These are phyloP conservation scores for Mimas tiliae DNA, from an alignment of 2,888 invertebrate genomes.

Conservation along the genomic window DNA sequence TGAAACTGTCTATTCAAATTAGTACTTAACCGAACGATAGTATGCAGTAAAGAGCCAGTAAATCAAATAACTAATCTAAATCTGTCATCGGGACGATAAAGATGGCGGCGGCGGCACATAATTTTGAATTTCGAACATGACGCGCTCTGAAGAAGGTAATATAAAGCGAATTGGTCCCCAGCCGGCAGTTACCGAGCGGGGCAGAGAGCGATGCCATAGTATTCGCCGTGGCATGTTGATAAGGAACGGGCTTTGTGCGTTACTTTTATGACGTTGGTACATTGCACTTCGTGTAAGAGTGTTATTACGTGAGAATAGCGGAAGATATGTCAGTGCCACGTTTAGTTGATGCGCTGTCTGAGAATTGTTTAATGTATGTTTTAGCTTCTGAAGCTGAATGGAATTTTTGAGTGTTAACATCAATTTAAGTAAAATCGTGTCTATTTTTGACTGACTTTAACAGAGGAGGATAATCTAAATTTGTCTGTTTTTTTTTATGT, in stretches of 20 bases:
- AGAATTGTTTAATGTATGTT: conserved; percentile 20
- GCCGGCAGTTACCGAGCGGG: conserved; percentile 60
- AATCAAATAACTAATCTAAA: conserved; percentile 63
- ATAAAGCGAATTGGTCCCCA: conserved; percentile 65
- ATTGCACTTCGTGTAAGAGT: conserved; percentile 45
- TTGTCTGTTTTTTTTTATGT: no score
- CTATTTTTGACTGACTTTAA: no score
- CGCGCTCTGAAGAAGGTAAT: conserved; percentile 62
- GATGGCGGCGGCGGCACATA: conserved; percentile 60
- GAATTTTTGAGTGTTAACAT: conserved; percentile 8
- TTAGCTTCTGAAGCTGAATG: conserved; percentile 6
- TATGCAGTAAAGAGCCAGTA: conserved; percentile 46
- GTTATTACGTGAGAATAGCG: conserved; percentile 46
- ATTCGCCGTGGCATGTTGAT: conserved; percentile 64
- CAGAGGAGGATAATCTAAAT: no score
- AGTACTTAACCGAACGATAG: conserved; percentile 37
- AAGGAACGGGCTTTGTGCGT: conserved; percentile 54
- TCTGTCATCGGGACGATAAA: conserved; percentile 67
- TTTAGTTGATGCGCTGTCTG: conserved; percentile 29
- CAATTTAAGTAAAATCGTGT: no score
- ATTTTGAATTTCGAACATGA: conserved; percentile 63
- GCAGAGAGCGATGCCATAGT: conserved; percentile 52
- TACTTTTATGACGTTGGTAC: conserved; percentile 49
- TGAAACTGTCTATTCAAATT: conserved; percentile 22
- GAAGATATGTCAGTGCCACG: conserved; percentile 22